These are phyloP conservation scores for Drosophila pruinosa DNA, from an alignment of 1,140 invertebrate species.

Conservation along the genomic window DNA sequence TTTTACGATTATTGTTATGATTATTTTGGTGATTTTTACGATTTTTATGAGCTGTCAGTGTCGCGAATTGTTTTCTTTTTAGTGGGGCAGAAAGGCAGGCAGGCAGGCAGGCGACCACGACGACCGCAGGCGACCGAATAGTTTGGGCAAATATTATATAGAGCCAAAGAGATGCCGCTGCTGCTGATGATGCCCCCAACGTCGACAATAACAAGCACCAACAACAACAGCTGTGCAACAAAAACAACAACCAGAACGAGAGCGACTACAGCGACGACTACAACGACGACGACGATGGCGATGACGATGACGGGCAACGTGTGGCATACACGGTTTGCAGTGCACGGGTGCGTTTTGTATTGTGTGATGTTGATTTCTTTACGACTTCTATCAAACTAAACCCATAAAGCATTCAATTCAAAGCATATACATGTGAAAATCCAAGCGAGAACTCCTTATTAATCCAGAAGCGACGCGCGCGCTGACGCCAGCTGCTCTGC, in stretches of 20 bases:
- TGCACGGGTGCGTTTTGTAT: conserved; percentile 69
- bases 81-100: conserved; percentile 17
- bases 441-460: conserved; percentile 82
- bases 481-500: conserved; percentile 27
- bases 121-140: conserved; percentile 51
- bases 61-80: background rate
- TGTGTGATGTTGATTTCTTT: conserved; percentile 83
- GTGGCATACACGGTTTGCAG: conserved; percentile 49
- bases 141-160: conserved; percentile 47
- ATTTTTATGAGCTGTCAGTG: conserved; percentile 73
- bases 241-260: conserved; percentile 1
- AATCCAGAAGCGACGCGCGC: conserved; percentile 69
- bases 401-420: conserved; percentile 83
- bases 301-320: conserved; percentile 44
- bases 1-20: conserved; percentile 82
- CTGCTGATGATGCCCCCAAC: conserved; percentile 27
- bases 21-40: conserved; percentile 71
- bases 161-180: conserved; percentile 41
- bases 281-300: conserved; percentile 6
- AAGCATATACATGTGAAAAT: conserved; percentile 83
- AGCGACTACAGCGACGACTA: background rate
- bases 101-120: conserved; percentile 46
- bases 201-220: background rate
- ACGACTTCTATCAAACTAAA: conserved; percentile 83
- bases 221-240: background rate